phyloP scores from a whole-genome alignment of 2,113 vertebrate species.

The Hemichromis elongatus region DNA sequence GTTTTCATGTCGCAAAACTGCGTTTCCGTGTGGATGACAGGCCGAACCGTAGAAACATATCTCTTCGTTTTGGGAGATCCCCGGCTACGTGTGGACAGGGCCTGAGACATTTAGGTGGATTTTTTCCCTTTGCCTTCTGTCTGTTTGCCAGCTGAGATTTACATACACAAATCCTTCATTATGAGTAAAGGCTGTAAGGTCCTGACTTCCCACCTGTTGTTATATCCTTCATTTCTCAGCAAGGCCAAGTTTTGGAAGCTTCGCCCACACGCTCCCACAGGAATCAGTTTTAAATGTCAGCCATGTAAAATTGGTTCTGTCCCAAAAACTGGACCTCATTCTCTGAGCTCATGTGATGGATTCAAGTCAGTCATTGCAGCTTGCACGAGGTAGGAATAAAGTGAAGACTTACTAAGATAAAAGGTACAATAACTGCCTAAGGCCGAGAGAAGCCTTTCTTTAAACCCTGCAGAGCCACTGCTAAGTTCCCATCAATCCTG shows the following conservation, averaged over 20 bases:
- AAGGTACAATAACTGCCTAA: not conserved
- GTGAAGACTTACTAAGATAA: not conserved
- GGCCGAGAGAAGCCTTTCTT: not conserved
- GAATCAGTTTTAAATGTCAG: slow-evolving; percentile 59
- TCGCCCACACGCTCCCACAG: not conserved
- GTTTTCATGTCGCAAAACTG: no score
- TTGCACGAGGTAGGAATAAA: not conserved
- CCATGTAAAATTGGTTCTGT: slow-evolving; percentile 3
- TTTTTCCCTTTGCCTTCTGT: rapidly evolving
- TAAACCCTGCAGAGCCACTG: rapidly evolving
- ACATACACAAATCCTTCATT: slow-evolving; percentile 20
- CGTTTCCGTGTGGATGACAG: no score
- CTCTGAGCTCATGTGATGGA: not conserved
- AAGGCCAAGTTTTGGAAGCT: not conserved
- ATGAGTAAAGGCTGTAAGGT: not conserved
- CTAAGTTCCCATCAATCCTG: not conserved
- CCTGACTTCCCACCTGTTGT: not conserved
- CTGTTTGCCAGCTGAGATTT: slow-evolving; percentile 4
- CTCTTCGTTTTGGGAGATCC: no score
- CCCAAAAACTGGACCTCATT: not conserved
- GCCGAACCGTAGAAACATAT: no score
- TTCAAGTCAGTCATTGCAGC: not conserved
- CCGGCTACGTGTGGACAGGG: no score
- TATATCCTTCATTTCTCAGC: slow-evolving; percentile 3
- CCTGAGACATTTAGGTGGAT: not conserved